These are phyloP conservation scores for Arizona elegans DNA, from an alignment of 2,113 vertebrate species.

Conservation along the genomic window DNA sequence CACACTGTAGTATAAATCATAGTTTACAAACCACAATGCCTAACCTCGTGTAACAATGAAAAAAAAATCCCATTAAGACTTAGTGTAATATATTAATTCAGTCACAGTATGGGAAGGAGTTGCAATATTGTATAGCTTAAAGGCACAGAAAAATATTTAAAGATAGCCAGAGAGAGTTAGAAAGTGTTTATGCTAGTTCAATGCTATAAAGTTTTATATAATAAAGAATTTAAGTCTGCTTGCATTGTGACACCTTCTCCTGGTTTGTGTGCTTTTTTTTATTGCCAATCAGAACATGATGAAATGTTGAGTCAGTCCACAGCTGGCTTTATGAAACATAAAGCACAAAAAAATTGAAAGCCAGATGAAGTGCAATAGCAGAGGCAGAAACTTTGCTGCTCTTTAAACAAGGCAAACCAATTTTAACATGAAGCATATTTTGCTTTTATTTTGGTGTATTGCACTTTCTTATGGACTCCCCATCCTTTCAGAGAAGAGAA, in stretches of 20 bases:
- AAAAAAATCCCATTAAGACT: not conserved
- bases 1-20: not conserved
- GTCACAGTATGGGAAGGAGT: not conserved
- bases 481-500: not conserved
- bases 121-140: not conserved
- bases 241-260: conserved; percentile 21
- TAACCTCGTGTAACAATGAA: not conserved
- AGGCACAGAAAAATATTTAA: not conserved
- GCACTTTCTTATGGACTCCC: conserved; percentile 49
- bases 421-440: conserved; percentile 55
- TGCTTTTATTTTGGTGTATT: conserved; percentile 23
- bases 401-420: not conserved
- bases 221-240: conserved; percentile 26
- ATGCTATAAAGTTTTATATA: conserved; percentile 29
- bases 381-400: not conserved
- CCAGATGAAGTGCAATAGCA: not conserved
- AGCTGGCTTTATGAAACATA: conserved; percentile 40
- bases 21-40: not conserved
- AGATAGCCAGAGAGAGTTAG: not conserved
- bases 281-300: conserved; percentile 52
- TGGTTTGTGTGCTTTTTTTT: not conserved
- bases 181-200: not conserved
- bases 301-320: conserved; percentile 57
- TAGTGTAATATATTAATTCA: not conserved
- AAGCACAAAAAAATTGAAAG: accelerated